Conservation (phyloP, 1,140 invertebrate species). For the Anoplolepis gracilipes region DNA sequence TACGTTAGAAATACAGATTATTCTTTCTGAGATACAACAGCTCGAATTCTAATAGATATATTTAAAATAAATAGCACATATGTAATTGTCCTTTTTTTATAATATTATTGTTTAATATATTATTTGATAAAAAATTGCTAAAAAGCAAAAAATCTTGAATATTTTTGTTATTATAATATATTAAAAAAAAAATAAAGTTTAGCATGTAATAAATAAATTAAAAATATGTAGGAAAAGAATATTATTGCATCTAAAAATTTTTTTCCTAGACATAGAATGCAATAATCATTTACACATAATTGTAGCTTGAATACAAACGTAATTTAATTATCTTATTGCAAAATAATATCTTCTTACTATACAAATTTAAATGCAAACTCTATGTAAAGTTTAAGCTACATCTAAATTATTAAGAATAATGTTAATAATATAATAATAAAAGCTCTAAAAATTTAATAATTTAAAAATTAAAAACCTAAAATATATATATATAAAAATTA, state of each 20-base stretch:
- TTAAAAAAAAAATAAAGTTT: neutral
- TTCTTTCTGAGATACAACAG: neutral
- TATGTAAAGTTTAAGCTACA: conserved; percentile 22
- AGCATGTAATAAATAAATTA: neutral
- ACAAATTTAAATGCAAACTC: conserved; percentile 38
- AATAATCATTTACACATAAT: conserved; percentile 28
- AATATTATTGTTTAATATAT: conserved; percentile 5
- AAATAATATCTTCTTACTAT: conserved; percentile 9
- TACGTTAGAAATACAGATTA: neutral
- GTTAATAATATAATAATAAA: neutral
- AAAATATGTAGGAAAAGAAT: neutral
- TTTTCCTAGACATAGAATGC: neutral
- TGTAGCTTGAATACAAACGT: neutral
- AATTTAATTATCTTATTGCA: neutral
- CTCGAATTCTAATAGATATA: conserved; percentile 30
- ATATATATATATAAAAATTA: conserved; percentile 1
- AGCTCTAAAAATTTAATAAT: conserved; percentile 39
- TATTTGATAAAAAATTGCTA: neutral
- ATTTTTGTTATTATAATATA: neutral
- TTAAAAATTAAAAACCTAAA: neutral
- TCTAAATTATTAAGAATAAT: conserved; percentile 30
- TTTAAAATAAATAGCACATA: neutral
- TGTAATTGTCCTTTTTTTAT: conserved; percentile 4
- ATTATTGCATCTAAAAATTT: conserved; percentile 11
- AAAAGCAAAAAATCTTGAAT: neutral